These are phyloP conservation scores for Falco punctatus DNA, from an alignment of 2,113 vertebrate genomes.

Conservation along the genomic window DNA sequence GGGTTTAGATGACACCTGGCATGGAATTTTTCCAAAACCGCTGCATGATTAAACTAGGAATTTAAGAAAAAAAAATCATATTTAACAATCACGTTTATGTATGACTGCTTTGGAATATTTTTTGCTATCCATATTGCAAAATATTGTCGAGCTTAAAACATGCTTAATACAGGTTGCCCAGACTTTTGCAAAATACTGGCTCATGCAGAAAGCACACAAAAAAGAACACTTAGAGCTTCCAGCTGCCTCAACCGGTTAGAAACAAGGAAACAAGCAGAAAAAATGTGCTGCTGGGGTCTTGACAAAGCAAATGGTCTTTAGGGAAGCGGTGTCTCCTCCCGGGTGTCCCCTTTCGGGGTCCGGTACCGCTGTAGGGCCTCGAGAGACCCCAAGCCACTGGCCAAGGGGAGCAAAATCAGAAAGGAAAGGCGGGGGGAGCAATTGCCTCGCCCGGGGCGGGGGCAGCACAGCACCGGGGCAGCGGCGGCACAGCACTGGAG, in stretches of 20 bases:
- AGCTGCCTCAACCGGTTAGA: not conserved
- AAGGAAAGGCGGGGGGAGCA: not conserved
- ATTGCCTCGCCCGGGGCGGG: not conserved
- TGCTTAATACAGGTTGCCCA: not conserved
- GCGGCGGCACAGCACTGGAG: too few species aligned
- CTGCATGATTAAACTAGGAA: not conserved
- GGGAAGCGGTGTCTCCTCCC: not conserved
- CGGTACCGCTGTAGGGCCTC: not conserved
- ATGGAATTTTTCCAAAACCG: not conserved
- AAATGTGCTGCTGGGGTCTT: not conserved
- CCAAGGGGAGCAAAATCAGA: not conserved
- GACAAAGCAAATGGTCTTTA: not conserved
- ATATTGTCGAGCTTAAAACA: not conserved
- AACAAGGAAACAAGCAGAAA: not conserved
- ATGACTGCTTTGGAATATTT: not conserved
- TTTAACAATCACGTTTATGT: not conserved
- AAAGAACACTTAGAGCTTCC: not conserved
- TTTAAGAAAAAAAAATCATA: not conserved
- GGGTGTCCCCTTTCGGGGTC: too few species aligned
- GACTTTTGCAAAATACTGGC: not conserved
- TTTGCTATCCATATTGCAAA: not conserved
- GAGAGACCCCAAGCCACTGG: not conserved
- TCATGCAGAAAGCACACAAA: not conserved
- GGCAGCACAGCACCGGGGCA: too few species aligned
- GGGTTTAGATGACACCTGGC: not conserved